Conservation (phyloP, 2,888 invertebrate genomes). For the Xylota segnis region DNA sequence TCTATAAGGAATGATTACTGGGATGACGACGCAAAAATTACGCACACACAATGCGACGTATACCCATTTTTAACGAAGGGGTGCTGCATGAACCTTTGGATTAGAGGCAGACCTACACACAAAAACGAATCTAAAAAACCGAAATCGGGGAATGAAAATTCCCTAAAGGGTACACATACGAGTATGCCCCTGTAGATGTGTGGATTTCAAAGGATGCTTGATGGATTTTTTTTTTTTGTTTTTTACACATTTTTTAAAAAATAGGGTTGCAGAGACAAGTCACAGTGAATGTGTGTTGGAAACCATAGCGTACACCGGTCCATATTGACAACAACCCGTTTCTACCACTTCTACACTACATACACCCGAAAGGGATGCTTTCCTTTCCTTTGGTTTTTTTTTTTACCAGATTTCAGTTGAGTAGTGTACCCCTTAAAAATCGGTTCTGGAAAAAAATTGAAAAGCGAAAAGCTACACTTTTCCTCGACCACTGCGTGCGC, state of each 20-base stretch:
- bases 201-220: conserved; percentile 64
- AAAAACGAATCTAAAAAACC: conserved; percentile 37
- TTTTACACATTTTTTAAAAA: conserved; percentile 26
- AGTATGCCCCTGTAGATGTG: conserved; percentile 14
- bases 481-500: conserved; percentile 59
- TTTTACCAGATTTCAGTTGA: conserved; percentile 64
- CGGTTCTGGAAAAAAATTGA: conserved; percentile 55
- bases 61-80: conserved; percentile 77
- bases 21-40: conserved; percentile 76
- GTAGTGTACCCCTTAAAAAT: conserved; percentile 70
- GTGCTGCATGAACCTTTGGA: conserved; percentile 75
- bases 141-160: conserved; percentile 68
- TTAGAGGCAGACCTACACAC: conserved; percentile 53
- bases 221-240: too few species aligned
- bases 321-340: conserved; percentile 76
- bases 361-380: conserved; percentile 64
- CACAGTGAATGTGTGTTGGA: conserved; percentile 52
- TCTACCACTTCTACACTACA: conserved; percentile 58
- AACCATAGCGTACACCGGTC: conserved; percentile 62
- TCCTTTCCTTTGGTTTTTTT: too few species aligned
- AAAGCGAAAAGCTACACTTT: conserved; percentile 33
- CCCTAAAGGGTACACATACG: conserved; percentile 70
- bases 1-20: conserved; percentile 67
- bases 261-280: conserved; percentile 75
- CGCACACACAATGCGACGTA: conserved; percentile 41